These are phyloP conservation scores for Cephus sareptanus DNA, from an alignment of 2,888 invertebrate genomes.

Conservation along the genomic window DNA sequence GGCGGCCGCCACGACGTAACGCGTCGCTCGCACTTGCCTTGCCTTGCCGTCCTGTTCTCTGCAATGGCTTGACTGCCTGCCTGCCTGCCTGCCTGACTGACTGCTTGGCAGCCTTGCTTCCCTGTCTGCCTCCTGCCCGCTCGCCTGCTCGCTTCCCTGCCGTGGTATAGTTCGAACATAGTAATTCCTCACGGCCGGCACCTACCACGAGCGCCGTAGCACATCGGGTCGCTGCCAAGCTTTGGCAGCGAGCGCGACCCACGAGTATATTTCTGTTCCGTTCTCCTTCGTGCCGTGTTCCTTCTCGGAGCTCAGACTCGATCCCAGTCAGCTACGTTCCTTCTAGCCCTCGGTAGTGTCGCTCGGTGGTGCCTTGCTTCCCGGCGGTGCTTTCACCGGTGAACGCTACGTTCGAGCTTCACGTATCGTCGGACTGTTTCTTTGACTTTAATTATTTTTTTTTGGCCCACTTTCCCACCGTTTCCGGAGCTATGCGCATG, in stretches of 20 bases:
- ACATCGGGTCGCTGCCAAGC: constrained; percentile 38
- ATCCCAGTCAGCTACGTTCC: background rate
- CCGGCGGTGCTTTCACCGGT: background rate
- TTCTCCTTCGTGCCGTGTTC: background rate
- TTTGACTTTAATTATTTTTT: background rate
- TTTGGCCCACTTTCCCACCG: background rate
- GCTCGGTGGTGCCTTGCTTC: background rate
- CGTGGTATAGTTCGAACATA: constrained; percentile 42
- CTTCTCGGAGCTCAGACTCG: background rate
- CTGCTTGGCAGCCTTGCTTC: background rate
- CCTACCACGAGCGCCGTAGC: background rate
- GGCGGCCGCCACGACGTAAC: constrained; percentile 46
- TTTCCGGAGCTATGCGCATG: background rate
- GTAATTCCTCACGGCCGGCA: constrained; percentile 53
- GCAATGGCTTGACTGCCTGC: background rate
- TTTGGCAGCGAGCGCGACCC: constrained; percentile 46
- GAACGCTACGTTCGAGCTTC: background rate
- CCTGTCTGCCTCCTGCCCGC: background rate
- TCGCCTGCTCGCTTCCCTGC: constrained; percentile 15
- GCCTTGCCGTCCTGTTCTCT: constrained; percentile 8
- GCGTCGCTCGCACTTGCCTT: constrained; percentile 46
- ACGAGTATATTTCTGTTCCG: constrained; percentile 55
- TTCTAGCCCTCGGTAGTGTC: background rate
- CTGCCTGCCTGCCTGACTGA: background rate
- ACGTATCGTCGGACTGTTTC: background rate